phyloP scores from a whole-genome alignment of 2,797 vertebrate species.

The Enoplosus armatus region DNA sequence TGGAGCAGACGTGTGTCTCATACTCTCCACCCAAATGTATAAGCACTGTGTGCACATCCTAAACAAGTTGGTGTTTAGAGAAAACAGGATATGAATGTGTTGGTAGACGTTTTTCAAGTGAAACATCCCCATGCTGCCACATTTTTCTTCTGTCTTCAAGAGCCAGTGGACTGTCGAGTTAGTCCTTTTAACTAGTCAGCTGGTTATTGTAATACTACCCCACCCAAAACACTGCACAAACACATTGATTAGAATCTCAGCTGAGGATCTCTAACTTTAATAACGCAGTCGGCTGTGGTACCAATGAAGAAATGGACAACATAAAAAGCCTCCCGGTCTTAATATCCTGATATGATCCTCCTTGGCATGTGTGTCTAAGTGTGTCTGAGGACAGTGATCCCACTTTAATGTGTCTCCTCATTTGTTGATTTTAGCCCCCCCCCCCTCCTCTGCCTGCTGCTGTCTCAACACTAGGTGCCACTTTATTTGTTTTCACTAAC shows the following conservation, averaged over 20 bases:
- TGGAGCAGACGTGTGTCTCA: slow-evolving; percentile 31
- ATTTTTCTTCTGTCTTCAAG: neutral
- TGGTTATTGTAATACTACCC: slow-evolving; percentile 12
- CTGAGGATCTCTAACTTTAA: slow-evolving; percentile 21
- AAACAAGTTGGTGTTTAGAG: slow-evolving; percentile 38
- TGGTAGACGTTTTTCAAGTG: slow-evolving; percentile 15
- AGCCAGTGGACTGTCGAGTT: slow-evolving; percentile 22
- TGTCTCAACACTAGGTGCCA: slow-evolving; percentile 31
- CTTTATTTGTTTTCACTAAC: slow-evolving; percentile 59
- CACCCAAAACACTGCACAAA: slow-evolving; percentile 16
- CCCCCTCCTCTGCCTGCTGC: neutral
- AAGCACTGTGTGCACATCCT: slow-evolving; percentile 44
- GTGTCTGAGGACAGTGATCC: slow-evolving; percentile 60
- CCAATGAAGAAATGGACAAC: slow-evolving; percentile 47
- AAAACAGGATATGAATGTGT: slow-evolving; percentile 68
- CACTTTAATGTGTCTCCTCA: slow-evolving; percentile 65
- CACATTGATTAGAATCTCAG: slow-evolving; percentile 31
- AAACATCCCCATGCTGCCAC: slow-evolving; percentile 6
- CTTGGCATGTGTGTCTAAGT: slow-evolving; percentile 52
- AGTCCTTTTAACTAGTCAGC: slow-evolving; percentile 42
- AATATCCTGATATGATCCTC: slow-evolving; percentile 63
- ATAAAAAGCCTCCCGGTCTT: slow-evolving; percentile 57
- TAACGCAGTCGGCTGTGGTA: slow-evolving; percentile 22
- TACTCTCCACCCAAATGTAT: slow-evolving; percentile 29
- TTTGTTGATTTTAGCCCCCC: slow-evolving; percentile 59